Conservation (phyloP, 2,797 vertebrate species). For the Lophotriccus pileatus region DNA sequence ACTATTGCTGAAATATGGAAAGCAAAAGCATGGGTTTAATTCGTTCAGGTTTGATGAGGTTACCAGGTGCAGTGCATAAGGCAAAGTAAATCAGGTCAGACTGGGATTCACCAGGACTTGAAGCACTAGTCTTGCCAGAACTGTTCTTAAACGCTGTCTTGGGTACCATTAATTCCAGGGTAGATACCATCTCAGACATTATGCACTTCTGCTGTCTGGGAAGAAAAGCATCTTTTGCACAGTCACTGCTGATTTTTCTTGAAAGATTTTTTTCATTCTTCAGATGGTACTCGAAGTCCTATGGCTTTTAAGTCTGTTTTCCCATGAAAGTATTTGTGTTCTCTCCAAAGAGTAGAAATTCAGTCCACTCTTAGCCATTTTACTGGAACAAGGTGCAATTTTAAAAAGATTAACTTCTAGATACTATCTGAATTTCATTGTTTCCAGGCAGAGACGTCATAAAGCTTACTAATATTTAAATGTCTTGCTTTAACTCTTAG, state of each 20-base stretch:
- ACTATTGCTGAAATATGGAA: neutral
- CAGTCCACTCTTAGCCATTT: neutral
- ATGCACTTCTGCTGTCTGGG: neutral
- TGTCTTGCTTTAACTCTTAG: neutral
- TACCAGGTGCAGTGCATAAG: neutral
- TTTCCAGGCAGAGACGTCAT: neutral
- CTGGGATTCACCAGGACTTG: neutral
- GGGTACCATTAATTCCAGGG: neutral
- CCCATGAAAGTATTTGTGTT: fast-evolving
- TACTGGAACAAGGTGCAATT: neutral
- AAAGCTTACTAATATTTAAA: neutral
- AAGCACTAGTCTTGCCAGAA: neutral
- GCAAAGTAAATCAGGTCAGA: neutral
- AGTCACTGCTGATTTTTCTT: neutral
- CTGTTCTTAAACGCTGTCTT: neutral
- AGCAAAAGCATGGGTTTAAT: neutral
- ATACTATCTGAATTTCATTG: neutral
- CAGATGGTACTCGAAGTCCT: neutral
- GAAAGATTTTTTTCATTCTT: neutral
- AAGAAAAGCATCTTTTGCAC: neutral
- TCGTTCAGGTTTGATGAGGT: neutral
- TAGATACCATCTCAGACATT: neutral
- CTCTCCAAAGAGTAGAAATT: neutral
- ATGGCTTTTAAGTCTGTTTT: neutral
- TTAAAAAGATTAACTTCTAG: neutral